These are phyloP conservation scores for Phaethornis superciliosus DNA, from an alignment of 2,113 vertebrate genomes.

Conservation along the genomic window DNA sequence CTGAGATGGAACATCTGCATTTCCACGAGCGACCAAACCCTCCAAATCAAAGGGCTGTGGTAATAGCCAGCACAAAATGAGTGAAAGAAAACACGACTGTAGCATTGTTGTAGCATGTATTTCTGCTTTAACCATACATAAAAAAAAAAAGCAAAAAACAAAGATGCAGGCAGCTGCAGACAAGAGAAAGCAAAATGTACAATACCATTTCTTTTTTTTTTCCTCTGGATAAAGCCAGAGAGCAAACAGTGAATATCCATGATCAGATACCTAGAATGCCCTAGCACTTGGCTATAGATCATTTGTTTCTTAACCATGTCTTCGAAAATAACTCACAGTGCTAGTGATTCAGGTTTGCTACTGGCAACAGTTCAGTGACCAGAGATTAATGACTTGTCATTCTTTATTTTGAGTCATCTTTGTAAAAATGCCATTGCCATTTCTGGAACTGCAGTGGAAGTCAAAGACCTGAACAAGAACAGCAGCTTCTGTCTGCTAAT, in stretches of 20 bases:
- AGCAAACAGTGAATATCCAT: background rate
- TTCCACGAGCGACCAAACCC: constrained; percentile 14
- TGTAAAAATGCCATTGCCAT: background rate
- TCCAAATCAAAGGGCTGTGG: constrained; percentile 10
- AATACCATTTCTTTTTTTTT: background rate
- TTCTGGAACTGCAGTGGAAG: background rate
- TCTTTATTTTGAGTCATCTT: background rate
- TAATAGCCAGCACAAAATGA: background rate
- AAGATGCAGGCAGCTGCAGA: background rate
- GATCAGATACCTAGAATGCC: background rate
- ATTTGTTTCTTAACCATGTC: background rate
- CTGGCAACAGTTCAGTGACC: background rate
- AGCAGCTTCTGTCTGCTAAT: fast-evolving
- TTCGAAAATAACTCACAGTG: background rate
- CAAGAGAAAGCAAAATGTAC: background rate
- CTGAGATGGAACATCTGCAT: constrained; percentile 14
- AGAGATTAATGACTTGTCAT: background rate
- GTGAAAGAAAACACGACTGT: background rate
- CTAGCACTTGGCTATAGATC: background rate
- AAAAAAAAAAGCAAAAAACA: constrained; percentile 12
- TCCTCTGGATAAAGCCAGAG: background rate
- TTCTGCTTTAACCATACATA: background rate
- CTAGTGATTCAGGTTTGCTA: background rate
- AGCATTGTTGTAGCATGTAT: background rate
- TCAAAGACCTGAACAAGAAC: background rate